These are phyloP conservation scores for Phaenicophaeus curvirostris DNA, from an alignment of 2,797 vertebrate genomes.

Conservation along the genomic window DNA sequence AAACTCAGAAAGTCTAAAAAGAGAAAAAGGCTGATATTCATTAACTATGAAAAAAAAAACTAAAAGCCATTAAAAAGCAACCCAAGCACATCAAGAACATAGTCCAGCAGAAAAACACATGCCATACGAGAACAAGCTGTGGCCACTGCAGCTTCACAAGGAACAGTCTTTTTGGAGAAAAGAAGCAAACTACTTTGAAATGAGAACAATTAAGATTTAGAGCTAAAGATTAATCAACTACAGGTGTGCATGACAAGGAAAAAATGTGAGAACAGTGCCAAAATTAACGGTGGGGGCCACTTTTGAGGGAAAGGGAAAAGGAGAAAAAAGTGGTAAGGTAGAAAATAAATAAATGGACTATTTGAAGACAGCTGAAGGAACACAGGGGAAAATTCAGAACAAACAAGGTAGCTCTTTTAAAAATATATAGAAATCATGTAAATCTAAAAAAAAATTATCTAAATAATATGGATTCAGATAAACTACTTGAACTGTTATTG, in stretches of 20 bases:
- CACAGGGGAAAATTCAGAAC: neutral
- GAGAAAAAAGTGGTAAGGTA: neutral
- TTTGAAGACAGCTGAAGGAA: neutral
- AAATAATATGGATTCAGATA: neutral
- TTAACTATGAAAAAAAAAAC: neutral
- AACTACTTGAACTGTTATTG: neutral
- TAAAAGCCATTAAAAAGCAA: neutral
- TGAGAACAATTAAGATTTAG: neutral
- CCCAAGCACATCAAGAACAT: neutral
- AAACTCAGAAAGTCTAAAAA: neutral
- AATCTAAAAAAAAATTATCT: neutral
- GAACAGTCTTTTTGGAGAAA: neutral
- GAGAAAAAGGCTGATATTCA: neutral
- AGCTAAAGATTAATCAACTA: neutral
- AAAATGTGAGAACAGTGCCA: neutral
- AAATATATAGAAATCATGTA: neutral
- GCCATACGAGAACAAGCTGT: neutral
- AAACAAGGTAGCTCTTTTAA: neutral
- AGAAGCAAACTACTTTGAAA: neutral
- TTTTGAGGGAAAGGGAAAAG: neutral
- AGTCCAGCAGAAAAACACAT: neutral
- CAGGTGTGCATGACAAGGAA: neutral
- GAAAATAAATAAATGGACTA: neutral
- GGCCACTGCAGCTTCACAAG: neutral
- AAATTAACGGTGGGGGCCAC: neutral